Evolutionary conservation across 2,888 invertebrate genomes (phyloP), one percentile per base, ranked within the genome.

Genomic region (Agelastica alni): DNA sequence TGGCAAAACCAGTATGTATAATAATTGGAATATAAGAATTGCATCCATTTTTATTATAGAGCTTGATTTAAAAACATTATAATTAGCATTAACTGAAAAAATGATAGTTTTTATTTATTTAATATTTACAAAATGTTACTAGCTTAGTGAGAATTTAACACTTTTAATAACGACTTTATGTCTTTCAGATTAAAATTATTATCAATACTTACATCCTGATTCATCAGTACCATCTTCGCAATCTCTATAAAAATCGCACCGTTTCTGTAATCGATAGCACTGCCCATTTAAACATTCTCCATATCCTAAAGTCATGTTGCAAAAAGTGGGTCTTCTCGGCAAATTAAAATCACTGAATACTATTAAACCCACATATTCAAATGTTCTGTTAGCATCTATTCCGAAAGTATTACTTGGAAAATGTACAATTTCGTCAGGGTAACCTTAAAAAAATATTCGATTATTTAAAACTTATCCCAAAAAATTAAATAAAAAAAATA

Each of bases 321-420:
- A 94, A 47, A 74, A 79, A 14, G 83, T 84, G 4, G 79, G 79
- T 12, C 89, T 82, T 0, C 87, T 81, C 0, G 89, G 83, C 37
- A 93, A 81, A 31, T 85, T 80, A 39, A 94, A 91, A 78, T 97
- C 96, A 44, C 93, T 94, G 71, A 97, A 92, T 2, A 96, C 92
- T 2, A 96, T 80, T 45, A 97, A 77, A 0, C 96, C 96, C 1
- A 90, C 86, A 75, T 85, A 96, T 82, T 90, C 91, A 69, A 97
- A 96, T 0, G 96, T 97, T 56, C 93, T 82, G 75, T 96, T 96
- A 1, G 93, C 93, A 77, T 97, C 97, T 58, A 96, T 86, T 16
- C 96, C 58, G 18, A 87, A 95, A 0, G 93, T 91, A 0, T 93
- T 88, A 0, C 95, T 88, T 0, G 96, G 93, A 75, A 89, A 93